Percentiles rank a stretch among this genome's conserved stretches.
phyloP scores from a whole-genome alignment of 2,888 invertebrate genomes.

The Lasioglossum figueresi region DNA sequence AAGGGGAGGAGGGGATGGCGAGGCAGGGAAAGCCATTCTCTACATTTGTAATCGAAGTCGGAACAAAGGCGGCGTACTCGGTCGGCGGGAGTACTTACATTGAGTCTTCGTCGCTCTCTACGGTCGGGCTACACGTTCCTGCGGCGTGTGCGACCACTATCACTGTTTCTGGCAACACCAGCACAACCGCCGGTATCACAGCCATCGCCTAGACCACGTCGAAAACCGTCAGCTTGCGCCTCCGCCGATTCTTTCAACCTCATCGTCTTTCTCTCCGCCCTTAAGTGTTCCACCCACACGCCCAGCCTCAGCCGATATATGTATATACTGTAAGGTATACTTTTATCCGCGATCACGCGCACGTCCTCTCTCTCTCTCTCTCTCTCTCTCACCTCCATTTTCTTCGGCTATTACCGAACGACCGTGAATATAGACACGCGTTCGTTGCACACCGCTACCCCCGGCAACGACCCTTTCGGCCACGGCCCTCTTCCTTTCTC shows the following conservation, averaged over 20 bases:
- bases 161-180: slow-evolving; percentile 58
- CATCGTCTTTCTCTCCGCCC: slow-evolving; percentile 34
- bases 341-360: slow-evolving; percentile 43
- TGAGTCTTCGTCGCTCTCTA: slow-evolving; percentile 51
- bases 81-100: slow-evolving; percentile 59
- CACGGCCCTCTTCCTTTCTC: slow-evolving; percentile 29
- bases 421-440: slow-evolving; percentile 4
- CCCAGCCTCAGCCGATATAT: slow-evolving; percentile 12
- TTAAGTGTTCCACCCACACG: slow-evolving; percentile 49
- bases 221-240: slow-evolving; percentile 12
- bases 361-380: slow-evolving; percentile 24
- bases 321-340: slow-evolving; percentile 4
- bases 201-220: slow-evolving; percentile 16
- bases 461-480: background rate
- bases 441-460: slow-evolving; percentile 9
- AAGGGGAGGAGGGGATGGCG: slow-evolving; percentile 31
- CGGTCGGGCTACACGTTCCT: slow-evolving; percentile 45
- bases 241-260: slow-evolving; percentile 2
- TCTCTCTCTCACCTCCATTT: slow-evolving; percentile 23
- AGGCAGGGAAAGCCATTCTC: slow-evolving; percentile 67
- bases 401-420: slow-evolving; percentile 26
- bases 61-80: slow-evolving; percentile 73
- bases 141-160: slow-evolving; percentile 56
- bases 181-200: slow-evolving; percentile 31
- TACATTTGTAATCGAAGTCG: slow-evolving; percentile 77